Base-by-base conservation (phyloP, 2,113 vertebrate species). In the Rattus rattus region DNA sequence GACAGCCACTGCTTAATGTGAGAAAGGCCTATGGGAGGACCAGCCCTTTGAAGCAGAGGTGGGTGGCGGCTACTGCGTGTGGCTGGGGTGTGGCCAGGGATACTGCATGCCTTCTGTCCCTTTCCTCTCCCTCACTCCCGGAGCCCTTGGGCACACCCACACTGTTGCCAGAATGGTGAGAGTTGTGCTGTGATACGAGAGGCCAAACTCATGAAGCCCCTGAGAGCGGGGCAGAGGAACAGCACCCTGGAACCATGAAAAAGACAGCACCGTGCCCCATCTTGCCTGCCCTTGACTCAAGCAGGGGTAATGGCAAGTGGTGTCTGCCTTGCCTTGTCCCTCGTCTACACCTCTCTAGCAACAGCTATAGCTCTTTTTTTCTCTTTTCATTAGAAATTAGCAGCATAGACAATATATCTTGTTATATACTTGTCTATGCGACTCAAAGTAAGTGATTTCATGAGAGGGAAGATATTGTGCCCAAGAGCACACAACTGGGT, bases 11-110 rank as follows among this genome's bases (percentile, higher is more conserved):
- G 79, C 94, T 97, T 98, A 97, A 98, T 98, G 97, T 92, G 95
- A 95, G 98, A 97, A 98, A 97, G 75, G 90, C 96, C 96, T 90
- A 81, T 88, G 94, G 94, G 92, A 94, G 94, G 93, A 13, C 61
- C 14, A 4, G 87, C 13, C 10, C 97, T 98, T 98, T 98, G 98
- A 98, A 98, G 98, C 98, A 80, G 89, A 61, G 88, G 96, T 90
- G 76, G 90, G 47, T 92, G 63, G 95, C 13, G 24, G 90, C n/a
- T 93, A 92, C 63, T 93, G 87, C 79, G 73, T 98, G 91, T 73
- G 97, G 90, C 93, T 83, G 52, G 97, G 97, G 85, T 95, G 98
- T 97, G 97, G 96, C 95, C 89, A 75, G 97, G 97, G 92, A 97
- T 97, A 96, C 97, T 14, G n/a, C 89, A 90, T 92, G 97, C 96